A percentile compares a stretch with the other conserved stretches of the same genome.
Evolutionary conservation across 2,888 invertebrate species (phyloP).

Genomic region (Agrilus biguttatus): DNA sequence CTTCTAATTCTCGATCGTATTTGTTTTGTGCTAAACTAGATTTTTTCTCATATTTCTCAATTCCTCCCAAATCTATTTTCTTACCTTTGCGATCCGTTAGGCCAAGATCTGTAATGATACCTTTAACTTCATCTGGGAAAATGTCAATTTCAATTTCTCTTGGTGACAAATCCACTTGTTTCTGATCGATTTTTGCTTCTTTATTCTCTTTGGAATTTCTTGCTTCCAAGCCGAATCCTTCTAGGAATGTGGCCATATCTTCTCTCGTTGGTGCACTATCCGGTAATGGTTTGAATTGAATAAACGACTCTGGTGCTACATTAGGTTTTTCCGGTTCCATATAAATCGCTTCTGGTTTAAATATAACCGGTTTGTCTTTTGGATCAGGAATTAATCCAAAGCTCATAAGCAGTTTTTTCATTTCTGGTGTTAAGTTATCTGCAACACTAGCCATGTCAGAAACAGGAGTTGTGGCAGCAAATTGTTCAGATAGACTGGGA

Average conservation of each 20-base stretch:
- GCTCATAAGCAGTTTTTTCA: conserved; percentile 31
- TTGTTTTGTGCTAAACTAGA: conserved; percentile 2
- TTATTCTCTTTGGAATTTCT: conserved; percentile 13
- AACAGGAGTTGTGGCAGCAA: conserved; percentile 16
- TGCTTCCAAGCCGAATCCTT: conserved; percentile 24
- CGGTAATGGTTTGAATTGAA: conserved; percentile 30
- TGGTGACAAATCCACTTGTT: conserved; percentile 7
- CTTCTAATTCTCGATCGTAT: conserved; percentile 21
- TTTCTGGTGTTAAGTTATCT: conserved; percentile 27
- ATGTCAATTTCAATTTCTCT: conserved; percentile 23
- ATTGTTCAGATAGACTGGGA: conserved; percentile 3
- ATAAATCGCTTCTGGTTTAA: conserved; percentile 3
- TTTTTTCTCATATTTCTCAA: conserved; percentile 10
- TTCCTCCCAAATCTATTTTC: conserved; percentile 7
- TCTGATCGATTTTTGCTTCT: conserved; percentile 9
- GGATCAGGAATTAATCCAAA: conserved; percentile 31
- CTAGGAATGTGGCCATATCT: conserved; percentile 27
- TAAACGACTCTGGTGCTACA: conserved; percentile 22
- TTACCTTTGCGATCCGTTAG: conserved; percentile 14
- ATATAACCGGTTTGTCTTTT: conserved; percentile 11
- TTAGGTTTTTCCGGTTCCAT: conserved; percentile 2
- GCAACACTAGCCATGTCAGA: conserved; percentile 23
- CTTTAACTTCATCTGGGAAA: conserved; percentile 24
- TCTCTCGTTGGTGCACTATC: conserved; percentile 18
- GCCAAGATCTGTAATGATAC: conserved; percentile 25